Conservation (phyloP, 2,113 vertebrate species). For the Leucopsar rothschildi region DNA sequence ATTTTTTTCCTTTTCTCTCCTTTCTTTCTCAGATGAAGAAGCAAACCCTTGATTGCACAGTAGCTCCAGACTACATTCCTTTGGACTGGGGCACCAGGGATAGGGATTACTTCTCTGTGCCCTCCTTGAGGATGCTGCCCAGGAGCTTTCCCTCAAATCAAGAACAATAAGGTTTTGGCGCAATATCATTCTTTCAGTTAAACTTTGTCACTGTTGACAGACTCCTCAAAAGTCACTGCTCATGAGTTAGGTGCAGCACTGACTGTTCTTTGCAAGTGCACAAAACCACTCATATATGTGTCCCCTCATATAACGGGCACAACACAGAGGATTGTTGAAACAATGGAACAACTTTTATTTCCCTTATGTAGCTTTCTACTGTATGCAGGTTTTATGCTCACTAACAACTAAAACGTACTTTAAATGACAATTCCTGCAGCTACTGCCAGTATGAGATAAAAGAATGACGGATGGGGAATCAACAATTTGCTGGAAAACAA, state of each 20-base stretch:
- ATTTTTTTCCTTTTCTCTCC: not conserved
- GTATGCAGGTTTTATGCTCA: not conserved
- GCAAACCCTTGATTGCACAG: not conserved
- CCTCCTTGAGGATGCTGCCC: not conserved
- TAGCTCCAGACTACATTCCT: not conserved
- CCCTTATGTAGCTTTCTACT: not conserved
- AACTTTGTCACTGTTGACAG: not conserved
- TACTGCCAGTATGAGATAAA: not conserved
- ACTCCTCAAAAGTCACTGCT: not conserved
- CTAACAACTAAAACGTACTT: not conserved
- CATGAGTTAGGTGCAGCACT: not conserved
- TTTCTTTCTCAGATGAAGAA: not conserved
- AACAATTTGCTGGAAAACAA: not conserved
- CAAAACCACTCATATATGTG: not conserved
- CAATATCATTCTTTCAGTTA: not conserved
- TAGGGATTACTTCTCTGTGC: not conserved
- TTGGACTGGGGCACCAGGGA: not conserved
- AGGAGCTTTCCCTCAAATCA: not conserved
- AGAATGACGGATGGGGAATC: not conserved
- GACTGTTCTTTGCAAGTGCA: not conserved
- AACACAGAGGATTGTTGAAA: not conserved
- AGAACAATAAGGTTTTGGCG: not conserved
- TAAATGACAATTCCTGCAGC: not conserved
- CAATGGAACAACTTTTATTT: not conserved
- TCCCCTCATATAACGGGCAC: not conserved